Conservation (phyloP, 2,113 vertebrate species). For the Blennius ocellaris region DNA sequence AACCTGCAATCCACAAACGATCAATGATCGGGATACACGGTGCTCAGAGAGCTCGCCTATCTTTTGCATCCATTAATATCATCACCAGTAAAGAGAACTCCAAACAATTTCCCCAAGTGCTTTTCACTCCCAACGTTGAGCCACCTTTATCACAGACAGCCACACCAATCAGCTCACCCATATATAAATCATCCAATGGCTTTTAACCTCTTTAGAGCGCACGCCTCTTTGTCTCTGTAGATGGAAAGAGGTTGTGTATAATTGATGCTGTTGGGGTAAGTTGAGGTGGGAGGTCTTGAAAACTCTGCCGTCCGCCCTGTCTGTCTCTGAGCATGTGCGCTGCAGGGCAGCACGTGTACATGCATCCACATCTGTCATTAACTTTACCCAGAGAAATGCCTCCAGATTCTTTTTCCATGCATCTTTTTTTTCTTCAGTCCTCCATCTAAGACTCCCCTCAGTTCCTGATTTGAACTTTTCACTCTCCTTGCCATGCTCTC, state of each 20-base stretch:
- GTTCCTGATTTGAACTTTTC: conserved; percentile 18
- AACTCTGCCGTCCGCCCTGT: conserved; percentile 18
- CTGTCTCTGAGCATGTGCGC: conserved; percentile 15
- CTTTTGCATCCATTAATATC: conserved; percentile 61
- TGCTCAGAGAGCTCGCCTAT: conserved; percentile 28
- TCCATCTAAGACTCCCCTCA: conserved; percentile 21
- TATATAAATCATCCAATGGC: conserved; percentile 65
- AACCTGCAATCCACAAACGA: conserved; percentile 47
- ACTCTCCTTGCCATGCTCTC: neutral
- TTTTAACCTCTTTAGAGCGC: conserved; percentile 64
- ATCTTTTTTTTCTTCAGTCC: conserved; percentile 4
- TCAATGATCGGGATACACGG: conserved; percentile 58
- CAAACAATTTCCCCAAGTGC: conserved; percentile 33
- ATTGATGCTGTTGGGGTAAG: conserved; percentile 64
- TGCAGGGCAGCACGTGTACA: conserved; percentile 13
- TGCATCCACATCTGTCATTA: conserved; percentile 43
- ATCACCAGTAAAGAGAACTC: conserved; percentile 24
- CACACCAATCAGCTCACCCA: conserved; percentile 25
- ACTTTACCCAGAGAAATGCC: conserved; percentile 38
- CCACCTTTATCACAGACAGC: conserved; percentile 30
- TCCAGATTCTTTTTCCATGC: conserved; percentile 21
- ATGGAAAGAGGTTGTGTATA: conserved; percentile 62
- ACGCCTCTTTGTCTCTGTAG: conserved; percentile 51
- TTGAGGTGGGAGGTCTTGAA: conserved; percentile 42
- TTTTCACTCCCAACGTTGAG: neutral